These are phyloP conservation scores for Phylloscopus trochilus DNA, from an alignment of 2,113 vertebrate genomes.

Conservation along the genomic window DNA sequence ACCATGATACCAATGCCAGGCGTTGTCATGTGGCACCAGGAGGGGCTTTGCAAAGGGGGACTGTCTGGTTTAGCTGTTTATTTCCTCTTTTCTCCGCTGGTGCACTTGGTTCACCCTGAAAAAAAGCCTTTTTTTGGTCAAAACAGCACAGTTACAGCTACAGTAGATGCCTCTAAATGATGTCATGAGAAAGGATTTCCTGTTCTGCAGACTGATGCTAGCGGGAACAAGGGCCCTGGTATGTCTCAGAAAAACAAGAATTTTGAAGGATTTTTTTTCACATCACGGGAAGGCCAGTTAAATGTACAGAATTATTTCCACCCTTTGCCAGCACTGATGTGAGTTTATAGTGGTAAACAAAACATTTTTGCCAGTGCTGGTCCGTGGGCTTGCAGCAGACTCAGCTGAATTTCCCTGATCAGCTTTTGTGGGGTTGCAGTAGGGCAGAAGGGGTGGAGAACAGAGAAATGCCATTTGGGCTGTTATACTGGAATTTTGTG, in stretches of 20 bases:
- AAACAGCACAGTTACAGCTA: neutral
- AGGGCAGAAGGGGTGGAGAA: neutral
- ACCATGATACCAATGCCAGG: rapidly evolving
- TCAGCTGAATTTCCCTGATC: neutral
- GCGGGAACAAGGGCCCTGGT: neutral
- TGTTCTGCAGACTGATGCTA: neutral
- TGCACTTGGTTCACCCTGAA: neutral
- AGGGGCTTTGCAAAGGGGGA: neutral
- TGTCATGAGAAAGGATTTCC: neutral
- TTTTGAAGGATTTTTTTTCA: neutral
- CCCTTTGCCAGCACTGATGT: neutral
- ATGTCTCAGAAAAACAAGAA: neutral
- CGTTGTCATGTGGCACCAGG: neutral
- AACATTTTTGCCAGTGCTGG: neutral
- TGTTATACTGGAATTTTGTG: neutral
- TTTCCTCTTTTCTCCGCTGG: neutral
- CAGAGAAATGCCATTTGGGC: neutral
- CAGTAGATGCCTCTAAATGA: neutral
- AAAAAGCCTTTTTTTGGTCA: neutral
- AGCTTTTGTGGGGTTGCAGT: neutral
- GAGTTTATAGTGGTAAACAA: neutral
- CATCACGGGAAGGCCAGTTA: neutral
- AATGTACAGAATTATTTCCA: neutral
- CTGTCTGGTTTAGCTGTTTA: neutral
- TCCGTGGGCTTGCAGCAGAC: rapidly evolving